phyloP scores from a whole-genome alignment of 1,140 invertebrate genomes.

The Lucilia sericata region DNA sequence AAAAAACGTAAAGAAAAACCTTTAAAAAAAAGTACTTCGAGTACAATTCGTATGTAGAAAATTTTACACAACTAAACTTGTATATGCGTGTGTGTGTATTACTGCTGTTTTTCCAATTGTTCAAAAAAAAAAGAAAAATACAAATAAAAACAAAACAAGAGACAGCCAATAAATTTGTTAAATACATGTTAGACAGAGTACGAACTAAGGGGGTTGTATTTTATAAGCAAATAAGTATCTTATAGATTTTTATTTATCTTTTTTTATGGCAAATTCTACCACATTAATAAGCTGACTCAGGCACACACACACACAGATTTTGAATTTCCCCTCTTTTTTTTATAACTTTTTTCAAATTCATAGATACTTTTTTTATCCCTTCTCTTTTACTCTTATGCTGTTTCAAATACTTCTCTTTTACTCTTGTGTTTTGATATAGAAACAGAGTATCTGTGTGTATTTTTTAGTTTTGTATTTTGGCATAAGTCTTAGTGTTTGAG shows the following conservation, averaged over 20 bases:
- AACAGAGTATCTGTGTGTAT: not conserved
- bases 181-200: not conserved
- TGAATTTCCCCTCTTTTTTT: constrained; percentile 20
- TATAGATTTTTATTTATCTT: constrained; percentile 5
- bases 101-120: not conserved
- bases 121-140: not conserved
- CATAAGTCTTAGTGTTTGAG: not conserved
- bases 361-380: not conserved
- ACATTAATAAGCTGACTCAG: not conserved
- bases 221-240: not conserved
- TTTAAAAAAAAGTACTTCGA: not conserved
- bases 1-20: not conserved
- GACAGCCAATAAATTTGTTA: constrained; percentile 9
- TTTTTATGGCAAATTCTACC: not conserved
- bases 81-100: too few relatives aligned
- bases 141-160: not conserved
- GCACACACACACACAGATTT: not conserved
- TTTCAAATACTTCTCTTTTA: not conserved
- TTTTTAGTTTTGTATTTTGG: not conserved
- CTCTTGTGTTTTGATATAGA: not conserved
- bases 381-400: not conserved
- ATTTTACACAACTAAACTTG: too few relatives aligned
- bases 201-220: not conserved
- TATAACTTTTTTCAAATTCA: not conserved
- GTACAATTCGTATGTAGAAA: too few relatives aligned